Conservation (phyloP, 2,113 vertebrate genomes). For the Brachirus orientalis region DNA sequence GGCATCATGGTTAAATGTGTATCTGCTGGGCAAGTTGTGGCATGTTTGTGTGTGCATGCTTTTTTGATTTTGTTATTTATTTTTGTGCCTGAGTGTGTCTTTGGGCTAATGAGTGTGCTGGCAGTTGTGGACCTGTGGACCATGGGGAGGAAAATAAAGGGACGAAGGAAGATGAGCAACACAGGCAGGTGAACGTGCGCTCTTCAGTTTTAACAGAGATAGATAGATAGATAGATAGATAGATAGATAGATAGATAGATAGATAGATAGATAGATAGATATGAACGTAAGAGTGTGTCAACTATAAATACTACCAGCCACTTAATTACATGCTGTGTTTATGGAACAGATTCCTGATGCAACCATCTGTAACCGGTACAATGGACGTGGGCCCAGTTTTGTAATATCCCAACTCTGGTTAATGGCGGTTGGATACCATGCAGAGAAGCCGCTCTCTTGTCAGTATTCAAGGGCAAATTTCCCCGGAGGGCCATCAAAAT, state of each 20-base stretch:
- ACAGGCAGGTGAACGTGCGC: constrained; percentile 1
- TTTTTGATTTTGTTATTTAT: constrained; percentile 2
- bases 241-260: constrained; percentile 24
- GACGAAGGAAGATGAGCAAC: constrained; percentile 23
- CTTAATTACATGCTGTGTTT: constrained; percentile 54
- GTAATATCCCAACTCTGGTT: constrained; percentile 43
- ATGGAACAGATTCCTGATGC: constrained; percentile 59
- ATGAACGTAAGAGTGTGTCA: neutral
- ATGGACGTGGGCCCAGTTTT: constrained; percentile 46
- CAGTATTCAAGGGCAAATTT: constrained; percentile 63
- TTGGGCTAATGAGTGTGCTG: constrained; percentile 57
- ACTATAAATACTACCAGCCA: constrained; percentile 28
- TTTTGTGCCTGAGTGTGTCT: constrained; percentile 29
- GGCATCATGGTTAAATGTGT: constrained; percentile 69
- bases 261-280: constrained; percentile 22
- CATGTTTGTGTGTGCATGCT: constrained; percentile 50
- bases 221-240: constrained; percentile 28
- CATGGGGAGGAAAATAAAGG: neutral
- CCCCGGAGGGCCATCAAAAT: constrained; percentile 61
- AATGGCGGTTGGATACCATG: constrained; percentile 28
- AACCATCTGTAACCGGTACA: constrained; percentile 58
- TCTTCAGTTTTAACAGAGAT: neutral
- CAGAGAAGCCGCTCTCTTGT: constrained; percentile 46
- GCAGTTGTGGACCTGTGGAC: constrained; percentile 42
- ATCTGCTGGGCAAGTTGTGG: constrained; percentile 67